Conservation (phyloP, 2,797 vertebrate genomes). For the Megaceryle alcyon region DNA sequence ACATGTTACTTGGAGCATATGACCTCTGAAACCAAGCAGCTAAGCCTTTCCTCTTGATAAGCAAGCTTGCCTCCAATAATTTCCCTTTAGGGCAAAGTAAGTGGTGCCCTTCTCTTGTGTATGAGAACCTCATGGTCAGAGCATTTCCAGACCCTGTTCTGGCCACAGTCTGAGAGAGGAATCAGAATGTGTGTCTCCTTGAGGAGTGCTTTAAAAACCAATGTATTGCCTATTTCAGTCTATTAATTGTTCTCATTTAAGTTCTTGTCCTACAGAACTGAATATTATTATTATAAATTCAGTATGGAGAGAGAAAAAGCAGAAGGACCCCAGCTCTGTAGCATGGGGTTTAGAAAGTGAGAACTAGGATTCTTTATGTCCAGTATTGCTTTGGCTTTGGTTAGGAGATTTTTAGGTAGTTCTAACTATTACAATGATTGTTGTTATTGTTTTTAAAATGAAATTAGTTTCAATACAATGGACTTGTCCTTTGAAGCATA, state of each 20-base stretch:
- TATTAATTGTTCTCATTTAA: not conserved
- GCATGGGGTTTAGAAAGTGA: not conserved
- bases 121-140: not conserved
- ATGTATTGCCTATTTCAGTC: not conserved
- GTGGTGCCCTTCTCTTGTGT: not conserved
- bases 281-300: not conserved
- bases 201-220: not conserved
- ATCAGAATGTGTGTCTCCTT: not conserved
- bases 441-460: not conserved
- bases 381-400: not conserved
- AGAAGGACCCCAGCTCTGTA: not conserved
- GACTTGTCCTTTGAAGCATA: not conserved
- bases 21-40: not conserved
- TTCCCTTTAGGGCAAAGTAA: not conserved
- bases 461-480: not conserved
- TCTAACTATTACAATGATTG: not conserved
- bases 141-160: not conserved
- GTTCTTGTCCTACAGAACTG: not conserved
- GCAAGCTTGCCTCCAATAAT: not conserved
- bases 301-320: not conserved
- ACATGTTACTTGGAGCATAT: not conserved
- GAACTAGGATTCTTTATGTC: not conserved
- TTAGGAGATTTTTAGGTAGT: not conserved
- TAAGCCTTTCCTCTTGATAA: not conserved
- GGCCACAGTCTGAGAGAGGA: not conserved